Evolutionary conservation across 1,140 invertebrate species (phyloP).

Genomic region (Drosophila pandora): DNA sequence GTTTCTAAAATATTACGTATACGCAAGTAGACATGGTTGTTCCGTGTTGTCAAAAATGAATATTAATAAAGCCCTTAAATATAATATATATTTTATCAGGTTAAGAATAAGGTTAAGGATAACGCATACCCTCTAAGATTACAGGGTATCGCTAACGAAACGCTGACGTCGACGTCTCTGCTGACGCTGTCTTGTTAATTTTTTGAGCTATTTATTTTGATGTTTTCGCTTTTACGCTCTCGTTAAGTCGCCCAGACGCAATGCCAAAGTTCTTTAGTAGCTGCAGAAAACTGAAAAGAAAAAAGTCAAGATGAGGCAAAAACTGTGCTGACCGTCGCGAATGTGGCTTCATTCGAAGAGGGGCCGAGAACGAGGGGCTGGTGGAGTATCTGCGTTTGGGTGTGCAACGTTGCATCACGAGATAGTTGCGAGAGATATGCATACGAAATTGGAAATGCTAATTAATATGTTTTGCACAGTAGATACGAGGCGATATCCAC

Average conservation of each 20-base stretch:
- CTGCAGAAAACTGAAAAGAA: constrained; percentile 27
- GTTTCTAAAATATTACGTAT: too few species aligned
- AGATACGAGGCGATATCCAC: constrained; percentile 65
- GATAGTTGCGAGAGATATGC: constrained; percentile 74
- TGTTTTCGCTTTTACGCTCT: constrained; percentile 82
- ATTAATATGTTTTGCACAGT: constrained; percentile 81
- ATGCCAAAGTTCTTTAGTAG: constrained; percentile 62
- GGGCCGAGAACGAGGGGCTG: constrained; percentile 3
- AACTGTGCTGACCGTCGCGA: constrained; percentile 66
- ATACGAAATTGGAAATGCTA: constrained; percentile 81
- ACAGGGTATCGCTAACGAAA: constrained; percentile 44
- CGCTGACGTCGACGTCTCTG: constrained; percentile 44
- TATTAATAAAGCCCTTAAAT: too few species aligned
- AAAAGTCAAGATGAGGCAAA: constrained; percentile 30
- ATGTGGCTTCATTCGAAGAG: constrained; percentile 21
- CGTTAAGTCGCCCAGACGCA: constrained; percentile 74
- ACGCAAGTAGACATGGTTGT: too few species aligned
- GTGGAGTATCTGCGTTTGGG: constrained; percentile 26
- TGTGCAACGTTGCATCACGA: constrained; percentile 78
- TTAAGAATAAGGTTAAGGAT: neutral
- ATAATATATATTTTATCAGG: neutral
- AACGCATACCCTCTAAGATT: neutral
- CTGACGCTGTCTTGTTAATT: constrained; percentile 76
- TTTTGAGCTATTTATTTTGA: constrained; percentile 82
- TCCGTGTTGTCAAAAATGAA: too few species aligned